These are phyloP conservation scores for Bombus breviceps DNA, from an alignment of 1,140 invertebrate species.

Conservation along the genomic window DNA sequence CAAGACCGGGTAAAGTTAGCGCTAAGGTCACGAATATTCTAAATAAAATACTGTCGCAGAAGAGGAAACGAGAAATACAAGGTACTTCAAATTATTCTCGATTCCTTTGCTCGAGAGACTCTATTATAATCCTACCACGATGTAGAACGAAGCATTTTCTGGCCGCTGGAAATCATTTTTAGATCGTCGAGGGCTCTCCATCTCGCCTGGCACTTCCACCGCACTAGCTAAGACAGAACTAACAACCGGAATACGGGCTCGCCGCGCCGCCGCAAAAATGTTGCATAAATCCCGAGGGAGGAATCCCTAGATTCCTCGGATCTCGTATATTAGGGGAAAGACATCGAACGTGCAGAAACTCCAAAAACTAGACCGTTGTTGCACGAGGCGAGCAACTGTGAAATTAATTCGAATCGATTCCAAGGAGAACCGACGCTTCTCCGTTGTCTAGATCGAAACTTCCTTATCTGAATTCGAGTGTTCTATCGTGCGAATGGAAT, in stretches of 20 bases:
- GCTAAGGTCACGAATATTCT: no score
- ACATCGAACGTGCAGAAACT: background rate
- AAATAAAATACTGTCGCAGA: background rate
- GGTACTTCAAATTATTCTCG: background rate
- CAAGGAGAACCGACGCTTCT: no score
- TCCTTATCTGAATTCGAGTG: no score
- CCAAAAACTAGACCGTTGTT: background rate
- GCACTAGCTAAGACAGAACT: conserved; percentile 20
- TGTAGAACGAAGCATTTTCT: conserved; percentile 12
- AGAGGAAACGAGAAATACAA: background rate
- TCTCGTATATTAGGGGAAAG: conserved; percentile 25
- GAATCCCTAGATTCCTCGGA: background rate
- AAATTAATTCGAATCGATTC: conserved; percentile 10
- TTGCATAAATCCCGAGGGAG: conserved; percentile 47
- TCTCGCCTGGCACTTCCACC: conserved; percentile 22
- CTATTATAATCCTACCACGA: background rate
- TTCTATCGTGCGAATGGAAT: no score
- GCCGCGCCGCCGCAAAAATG: conserved; percentile 14
- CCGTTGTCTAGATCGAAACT: no score
- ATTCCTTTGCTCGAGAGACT: background rate
- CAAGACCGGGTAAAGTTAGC: rapidly evolving
- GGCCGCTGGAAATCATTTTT: conserved; percentile 45
- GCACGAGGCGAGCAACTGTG: background rate
- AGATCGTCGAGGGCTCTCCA: conserved; percentile 43
- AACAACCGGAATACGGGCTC: conserved; percentile 13